Percentiles rank a stretch among this genome's conserved stretches.
Conservation (phyloP, 35 echinoderm and acorn worm species). For the Diadema setosum region DNA sequence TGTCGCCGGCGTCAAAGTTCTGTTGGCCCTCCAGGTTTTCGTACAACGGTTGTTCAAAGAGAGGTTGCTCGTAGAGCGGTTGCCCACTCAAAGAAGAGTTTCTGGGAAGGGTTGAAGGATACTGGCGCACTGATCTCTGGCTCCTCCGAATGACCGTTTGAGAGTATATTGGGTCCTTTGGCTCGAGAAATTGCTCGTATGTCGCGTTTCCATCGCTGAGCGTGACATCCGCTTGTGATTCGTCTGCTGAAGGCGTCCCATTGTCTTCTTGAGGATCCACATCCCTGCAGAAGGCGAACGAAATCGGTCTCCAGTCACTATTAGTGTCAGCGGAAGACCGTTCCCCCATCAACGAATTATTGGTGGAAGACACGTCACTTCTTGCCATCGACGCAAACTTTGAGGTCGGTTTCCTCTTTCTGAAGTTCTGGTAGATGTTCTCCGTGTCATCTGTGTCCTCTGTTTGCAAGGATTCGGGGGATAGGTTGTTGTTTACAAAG, state of each 20-base stretch:
- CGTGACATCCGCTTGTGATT: neutral
- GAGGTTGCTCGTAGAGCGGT: neutral
- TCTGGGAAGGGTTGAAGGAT: neutral
- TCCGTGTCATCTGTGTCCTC: neutral
- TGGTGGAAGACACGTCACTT: neutral
- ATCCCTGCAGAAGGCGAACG: neutral
- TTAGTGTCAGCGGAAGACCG: neutral
- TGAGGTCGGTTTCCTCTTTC: neutral
- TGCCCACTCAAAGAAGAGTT: neutral
- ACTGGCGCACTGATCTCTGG: neutral
- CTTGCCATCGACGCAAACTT: neutral
- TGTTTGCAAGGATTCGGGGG: neutral
- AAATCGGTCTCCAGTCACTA: neutral
- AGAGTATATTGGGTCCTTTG: neutral
- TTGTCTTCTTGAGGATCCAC: neutral
- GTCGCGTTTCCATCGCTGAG: neutral
- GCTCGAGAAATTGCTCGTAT: neutral
- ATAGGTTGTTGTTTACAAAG: neutral
- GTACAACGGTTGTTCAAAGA: neutral
- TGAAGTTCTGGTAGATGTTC: neutral
- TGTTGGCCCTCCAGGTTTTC: neutral
- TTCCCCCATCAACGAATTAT: neutral
- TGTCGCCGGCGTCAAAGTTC: neutral
- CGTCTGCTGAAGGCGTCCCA: neutral
- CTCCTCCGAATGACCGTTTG: neutral